phyloP scores from a whole-genome alignment of 1,140 invertebrate species.

The Lepidurus apus region DNA sequence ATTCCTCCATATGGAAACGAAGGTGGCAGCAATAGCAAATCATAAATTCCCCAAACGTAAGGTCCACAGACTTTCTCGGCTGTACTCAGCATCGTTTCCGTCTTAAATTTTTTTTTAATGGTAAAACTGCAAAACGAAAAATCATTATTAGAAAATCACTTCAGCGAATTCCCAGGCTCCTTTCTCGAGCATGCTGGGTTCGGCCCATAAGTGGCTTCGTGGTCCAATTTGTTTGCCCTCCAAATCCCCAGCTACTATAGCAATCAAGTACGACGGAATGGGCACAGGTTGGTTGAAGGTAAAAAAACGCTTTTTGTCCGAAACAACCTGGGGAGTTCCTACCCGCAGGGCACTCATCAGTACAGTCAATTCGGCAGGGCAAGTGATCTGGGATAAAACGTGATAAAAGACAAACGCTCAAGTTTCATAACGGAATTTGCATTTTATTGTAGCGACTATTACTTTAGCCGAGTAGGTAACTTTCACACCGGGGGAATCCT shows the following conservation, averaged over 20 bases:
- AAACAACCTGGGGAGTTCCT: conserved; percentile 44
- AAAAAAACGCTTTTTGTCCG: conserved; percentile 46
- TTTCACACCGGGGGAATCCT: conserved; percentile 91
- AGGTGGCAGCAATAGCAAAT: conserved; percentile 84
- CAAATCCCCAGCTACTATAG: conserved; percentile 78
- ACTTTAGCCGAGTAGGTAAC: conserved; percentile 76
- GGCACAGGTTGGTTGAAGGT: conserved; percentile 70
- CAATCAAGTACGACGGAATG: conserved; percentile 70
- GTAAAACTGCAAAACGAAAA: background rate
- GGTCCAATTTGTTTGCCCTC: conserved; percentile 70
- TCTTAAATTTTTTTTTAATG: conserved; percentile 47
- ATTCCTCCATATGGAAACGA: conserved; percentile 94
- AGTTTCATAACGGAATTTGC: background rate
- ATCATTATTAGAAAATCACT: conserved; percentile 40
- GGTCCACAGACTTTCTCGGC: conserved; percentile 75
- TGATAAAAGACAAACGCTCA: conserved; percentile 19
- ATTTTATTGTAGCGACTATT: conserved; percentile 33
- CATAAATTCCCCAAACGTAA: conserved; percentile 82
- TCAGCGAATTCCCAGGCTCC: conserved; percentile 83
- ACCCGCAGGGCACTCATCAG: conserved; percentile 80
- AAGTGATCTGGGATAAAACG: conserved; percentile 54
- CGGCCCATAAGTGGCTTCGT: conserved; percentile 79
- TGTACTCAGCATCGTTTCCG: conserved; percentile 71
- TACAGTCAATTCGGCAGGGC: conserved; percentile 68
- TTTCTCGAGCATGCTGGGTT: conserved; percentile 74